Evolutionary conservation across 2,113 vertebrate species (phyloP).

Genomic region (Vanacampus margaritifer): DNA sequence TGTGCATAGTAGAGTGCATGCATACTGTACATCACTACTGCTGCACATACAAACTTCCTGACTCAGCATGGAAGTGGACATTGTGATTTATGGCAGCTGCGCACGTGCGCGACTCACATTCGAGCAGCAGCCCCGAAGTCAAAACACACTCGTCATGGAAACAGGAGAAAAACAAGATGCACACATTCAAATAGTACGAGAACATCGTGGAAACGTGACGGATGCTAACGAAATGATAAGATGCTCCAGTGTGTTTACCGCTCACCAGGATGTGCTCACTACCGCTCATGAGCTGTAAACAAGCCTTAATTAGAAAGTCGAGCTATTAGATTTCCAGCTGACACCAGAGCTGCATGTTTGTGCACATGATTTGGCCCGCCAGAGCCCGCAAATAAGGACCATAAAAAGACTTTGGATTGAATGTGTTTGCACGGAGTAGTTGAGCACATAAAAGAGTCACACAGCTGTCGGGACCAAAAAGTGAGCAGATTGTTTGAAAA

Average conservation of each 20-base stretch:
- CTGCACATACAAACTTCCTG: not conserved
- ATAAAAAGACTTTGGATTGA: slow-evolving; percentile 11
- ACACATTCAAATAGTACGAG: too few relatives aligned
- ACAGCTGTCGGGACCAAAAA: slow-evolving; percentile 3
- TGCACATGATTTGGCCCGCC: slow-evolving; percentile 6
- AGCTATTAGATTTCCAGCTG: slow-evolving; percentile 23
- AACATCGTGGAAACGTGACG: not conserved
- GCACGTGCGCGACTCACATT: not conserved
- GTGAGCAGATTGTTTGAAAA: slow-evolving; percentile 2
- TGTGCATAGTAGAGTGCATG: not conserved
- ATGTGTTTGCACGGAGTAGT: slow-evolving; percentile 1
- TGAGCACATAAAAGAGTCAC: slow-evolving; percentile 3
- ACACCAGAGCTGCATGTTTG: slow-evolving; percentile 45
- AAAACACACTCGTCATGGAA: not conserved
- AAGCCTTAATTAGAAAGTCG: slow-evolving; percentile 40
- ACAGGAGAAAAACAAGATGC: not conserved
- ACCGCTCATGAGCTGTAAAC: slow-evolving; percentile 30
- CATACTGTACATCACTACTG: not conserved
- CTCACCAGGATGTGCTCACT: slow-evolving; percentile 1
- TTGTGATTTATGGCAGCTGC: not conserved
- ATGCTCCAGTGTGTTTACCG: slow-evolving; percentile 1
- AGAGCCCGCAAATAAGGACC: slow-evolving; percentile 21
- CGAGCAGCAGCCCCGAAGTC: not conserved
- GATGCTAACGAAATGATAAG: slow-evolving; percentile 3
- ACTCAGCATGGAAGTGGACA: slow-evolving; percentile 2